Percentiles rank a stretch among this genome's conserved stretches.
Conservation (phyloP, 2,797 vertebrate genomes). For the Megalops cyprinoides region DNA sequence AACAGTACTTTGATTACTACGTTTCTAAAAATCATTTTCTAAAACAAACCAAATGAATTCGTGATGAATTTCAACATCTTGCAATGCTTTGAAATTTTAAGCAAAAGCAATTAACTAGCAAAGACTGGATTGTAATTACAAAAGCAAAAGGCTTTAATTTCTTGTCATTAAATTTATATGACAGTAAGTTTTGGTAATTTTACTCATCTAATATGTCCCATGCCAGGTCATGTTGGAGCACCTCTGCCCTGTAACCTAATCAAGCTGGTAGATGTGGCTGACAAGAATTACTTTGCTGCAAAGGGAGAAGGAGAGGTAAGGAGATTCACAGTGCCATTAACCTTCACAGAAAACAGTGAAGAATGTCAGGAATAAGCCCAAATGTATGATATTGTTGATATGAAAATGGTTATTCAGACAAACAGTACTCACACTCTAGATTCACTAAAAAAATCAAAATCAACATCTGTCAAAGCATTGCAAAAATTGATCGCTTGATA, state of each 20-base stretch:
- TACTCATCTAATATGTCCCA: not conserved
- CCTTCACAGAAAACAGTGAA: too few relatives aligned
- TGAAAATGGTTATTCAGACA: not conserved
- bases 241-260: constrained; percentile 96
- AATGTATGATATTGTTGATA: not conserved
- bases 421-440: too few relatives aligned
- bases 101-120: not conserved
- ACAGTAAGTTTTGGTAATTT: not conserved
- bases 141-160: not conserved
- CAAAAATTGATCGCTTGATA: too few relatives aligned
- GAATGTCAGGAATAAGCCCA: not conserved
- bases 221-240: constrained; percentile 92
- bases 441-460: too few relatives aligned
- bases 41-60: not conserved
- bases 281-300: constrained; percentile 94
- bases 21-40: too few relatives aligned
- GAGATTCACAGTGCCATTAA: too few relatives aligned
- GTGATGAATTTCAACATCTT: not conserved
- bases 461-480: too few relatives aligned
- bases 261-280: constrained; percentile 90
- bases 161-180: not conserved
- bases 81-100: not conserved
- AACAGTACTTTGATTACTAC: not conserved
- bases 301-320: constrained; percentile 96
- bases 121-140: not conserved